A percentile compares a stretch with the other conserved stretches of the same genome.
These are phyloP conservation scores for Trematomus bernacchii DNA, from an alignment of 2,797 vertebrate species.

Conservation along the genomic window DNA sequence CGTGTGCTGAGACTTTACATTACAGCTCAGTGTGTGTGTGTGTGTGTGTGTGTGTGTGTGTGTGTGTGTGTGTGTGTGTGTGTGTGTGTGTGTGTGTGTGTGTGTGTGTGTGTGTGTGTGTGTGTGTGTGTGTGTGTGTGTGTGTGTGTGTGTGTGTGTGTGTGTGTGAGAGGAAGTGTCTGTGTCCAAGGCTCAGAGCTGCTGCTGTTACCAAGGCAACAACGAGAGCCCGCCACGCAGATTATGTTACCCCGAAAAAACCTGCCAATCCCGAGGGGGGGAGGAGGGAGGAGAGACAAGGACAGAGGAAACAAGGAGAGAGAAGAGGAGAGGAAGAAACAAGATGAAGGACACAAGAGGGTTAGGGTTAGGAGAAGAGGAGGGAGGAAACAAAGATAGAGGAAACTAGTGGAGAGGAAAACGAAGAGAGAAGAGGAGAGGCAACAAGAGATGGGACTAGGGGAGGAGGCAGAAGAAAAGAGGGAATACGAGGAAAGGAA, in stretches of 20 bases:
- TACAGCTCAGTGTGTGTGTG: background rate
- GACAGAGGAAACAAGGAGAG: background rate
- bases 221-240: background rate
- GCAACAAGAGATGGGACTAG: background rate
- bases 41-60: too few relatives aligned
- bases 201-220: conserved; percentile 33
- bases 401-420: too few relatives aligned
- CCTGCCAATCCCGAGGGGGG: background rate
- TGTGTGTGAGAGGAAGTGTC: background rate
- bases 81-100: too few relatives aligned
- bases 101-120: too few relatives aligned
- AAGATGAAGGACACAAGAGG: background rate
- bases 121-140: too few relatives aligned
- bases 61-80: too few relatives aligned
- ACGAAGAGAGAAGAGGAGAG: background rate
- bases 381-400: background rate
- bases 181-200: conserved; percentile 19
- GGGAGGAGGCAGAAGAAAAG: background rate
- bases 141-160: too few relatives aligned
- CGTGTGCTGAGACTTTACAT: too few relatives aligned
- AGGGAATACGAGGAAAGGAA: background rate
- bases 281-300: background rate
- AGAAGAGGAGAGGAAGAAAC: background rate
- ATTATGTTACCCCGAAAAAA: conserved; percentile 11
- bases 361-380: background rate